These are phyloP conservation scores for Riparia riparia DNA, from an alignment of 2,113 vertebrate species.

Conservation along the genomic window DNA sequence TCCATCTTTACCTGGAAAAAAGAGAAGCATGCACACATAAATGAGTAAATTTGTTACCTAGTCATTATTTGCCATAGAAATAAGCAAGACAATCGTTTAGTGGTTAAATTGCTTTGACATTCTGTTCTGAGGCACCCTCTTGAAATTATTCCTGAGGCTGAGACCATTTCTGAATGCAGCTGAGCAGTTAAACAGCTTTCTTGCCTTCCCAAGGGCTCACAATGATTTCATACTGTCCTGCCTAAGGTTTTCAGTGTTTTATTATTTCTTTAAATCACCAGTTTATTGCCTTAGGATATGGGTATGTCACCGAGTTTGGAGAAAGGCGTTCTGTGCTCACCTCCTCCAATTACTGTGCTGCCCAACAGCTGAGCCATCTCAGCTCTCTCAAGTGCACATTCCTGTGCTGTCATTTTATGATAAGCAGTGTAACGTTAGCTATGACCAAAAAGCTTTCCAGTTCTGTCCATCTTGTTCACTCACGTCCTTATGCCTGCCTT, in stretches of 20 bases:
- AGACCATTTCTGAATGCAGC: neutral
- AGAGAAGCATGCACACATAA: neutral
- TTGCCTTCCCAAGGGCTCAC: neutral
- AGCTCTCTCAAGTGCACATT: neutral
- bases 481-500: neutral
- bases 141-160: neutral
- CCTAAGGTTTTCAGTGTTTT: neutral
- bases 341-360: neutral
- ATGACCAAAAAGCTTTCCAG: neutral
- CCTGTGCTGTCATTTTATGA: neutral
- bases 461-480: neutral
- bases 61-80: neutral
- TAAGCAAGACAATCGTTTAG: neutral
- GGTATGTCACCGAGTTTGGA: neutral
- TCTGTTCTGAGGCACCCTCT: neutral
- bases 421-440: neutral
- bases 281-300: neutral
- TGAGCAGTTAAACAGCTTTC: neutral
- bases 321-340: neutral
- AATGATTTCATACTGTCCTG: neutral
- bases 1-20: conserved; percentile 80
- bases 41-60: neutral
- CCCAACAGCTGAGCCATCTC: neutral
- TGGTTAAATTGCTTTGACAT: neutral
- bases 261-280: neutral